phyloP scores from a whole-genome alignment of 2,113 vertebrate genomes.

The Odobenus rosmarus region DNA sequence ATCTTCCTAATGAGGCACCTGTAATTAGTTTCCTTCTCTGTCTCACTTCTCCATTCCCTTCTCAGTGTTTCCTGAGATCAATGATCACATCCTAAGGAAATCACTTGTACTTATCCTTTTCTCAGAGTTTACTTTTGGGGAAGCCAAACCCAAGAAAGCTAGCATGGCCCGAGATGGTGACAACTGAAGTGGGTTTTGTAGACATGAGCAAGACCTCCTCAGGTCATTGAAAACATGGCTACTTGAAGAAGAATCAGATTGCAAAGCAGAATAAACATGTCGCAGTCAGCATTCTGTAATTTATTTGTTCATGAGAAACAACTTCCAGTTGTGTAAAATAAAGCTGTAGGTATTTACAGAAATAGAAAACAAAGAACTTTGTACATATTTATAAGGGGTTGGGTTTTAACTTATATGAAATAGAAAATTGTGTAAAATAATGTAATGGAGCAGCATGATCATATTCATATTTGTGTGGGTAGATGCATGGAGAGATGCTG shows the following conservation, averaged over 20 bases:
- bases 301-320: background rate
- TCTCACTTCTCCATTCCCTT: background rate
- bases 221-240: background rate
- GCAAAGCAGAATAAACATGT: background rate
- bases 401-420: background rate
- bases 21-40: background rate
- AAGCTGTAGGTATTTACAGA: background rate
- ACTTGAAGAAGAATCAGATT: background rate
- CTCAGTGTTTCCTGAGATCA: background rate
- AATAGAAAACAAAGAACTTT: background rate
- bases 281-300: background rate
- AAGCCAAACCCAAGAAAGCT: background rate
- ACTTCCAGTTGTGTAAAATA: background rate
- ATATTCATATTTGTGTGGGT: background rate
- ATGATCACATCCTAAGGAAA: background rate
- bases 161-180: background rate
- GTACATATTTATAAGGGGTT: background rate
- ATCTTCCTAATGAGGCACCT: rapidly evolving
- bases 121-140: background rate
- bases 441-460: too few species aligned
- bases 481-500: background rate
- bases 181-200: background rate
- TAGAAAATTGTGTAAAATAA: background rate
- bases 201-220: too few species aligned
- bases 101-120: background rate